Conservation (phyloP, 2,888 invertebrate genomes). For the Tenthredo distinguenda region DNA sequence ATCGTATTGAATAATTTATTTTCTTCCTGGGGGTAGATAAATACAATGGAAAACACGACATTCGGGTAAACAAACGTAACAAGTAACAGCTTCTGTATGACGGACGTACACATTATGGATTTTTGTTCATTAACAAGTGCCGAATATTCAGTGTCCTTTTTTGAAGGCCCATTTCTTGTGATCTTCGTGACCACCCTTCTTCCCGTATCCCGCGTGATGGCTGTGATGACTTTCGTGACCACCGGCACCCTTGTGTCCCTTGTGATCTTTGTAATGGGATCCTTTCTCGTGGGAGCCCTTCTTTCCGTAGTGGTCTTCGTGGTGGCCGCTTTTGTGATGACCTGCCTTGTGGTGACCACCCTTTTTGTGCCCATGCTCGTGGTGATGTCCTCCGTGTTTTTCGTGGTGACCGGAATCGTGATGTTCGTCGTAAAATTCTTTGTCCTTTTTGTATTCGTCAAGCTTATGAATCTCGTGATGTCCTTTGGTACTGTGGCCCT, state of each 20-base stretch:
- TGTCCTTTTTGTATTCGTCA: conserved; percentile 90
- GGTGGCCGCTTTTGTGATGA: conserved; percentile 86
- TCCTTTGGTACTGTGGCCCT: conserved; percentile 90
- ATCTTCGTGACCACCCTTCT: conserved; percentile 87
- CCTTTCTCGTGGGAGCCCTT: conserved; percentile 89
- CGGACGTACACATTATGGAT: neutral
- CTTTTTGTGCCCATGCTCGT: conserved; percentile 88
- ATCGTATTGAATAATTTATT: conserved; percentile 40
- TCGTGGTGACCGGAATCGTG: conserved; percentile 89
- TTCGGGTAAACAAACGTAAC: conserved; percentile 41
- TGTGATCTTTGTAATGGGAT: conserved; percentile 86
- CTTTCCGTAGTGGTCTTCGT: conserved; percentile 87
- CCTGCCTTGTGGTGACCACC: conserved; percentile 88
- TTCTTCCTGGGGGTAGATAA: neutral
- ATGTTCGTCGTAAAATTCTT: conserved; percentile 90
- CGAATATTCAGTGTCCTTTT: conserved; percentile 68
- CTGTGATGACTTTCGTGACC: conserved; percentile 87
- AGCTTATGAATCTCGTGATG: conserved; percentile 90
- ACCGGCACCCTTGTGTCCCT: conserved; percentile 87
- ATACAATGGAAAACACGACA: conserved; percentile 17
- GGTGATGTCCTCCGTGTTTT: conserved; percentile 88
- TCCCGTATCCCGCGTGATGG: conserved; percentile 86
- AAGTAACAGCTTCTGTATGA: conserved; percentile 21
- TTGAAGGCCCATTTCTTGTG: conserved; percentile 87
- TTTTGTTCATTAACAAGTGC: neutral